Base-by-base conservation (phyloP, 1,140 invertebrate species). In the Megathymus violae region DNA sequence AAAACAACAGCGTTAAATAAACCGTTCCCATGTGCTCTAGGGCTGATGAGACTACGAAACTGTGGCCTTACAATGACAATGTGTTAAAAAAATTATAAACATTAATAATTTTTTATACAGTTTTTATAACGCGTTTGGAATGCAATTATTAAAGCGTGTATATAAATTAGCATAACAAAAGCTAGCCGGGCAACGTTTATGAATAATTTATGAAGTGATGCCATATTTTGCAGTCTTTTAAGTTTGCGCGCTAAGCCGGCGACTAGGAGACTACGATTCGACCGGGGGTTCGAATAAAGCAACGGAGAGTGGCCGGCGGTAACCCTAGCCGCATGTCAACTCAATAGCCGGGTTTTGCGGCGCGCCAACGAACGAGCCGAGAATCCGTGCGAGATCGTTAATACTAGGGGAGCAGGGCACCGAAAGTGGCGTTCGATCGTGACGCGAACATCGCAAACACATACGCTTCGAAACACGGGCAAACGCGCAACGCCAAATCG, bases 71-170 rank as follows among this genome's bases (percentile, higher is more conserved):
- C n/a, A n/a, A n/a, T n/a, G n/a, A n/a, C n/a, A n/a, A n/a, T n/a
- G n/a, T n/a, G n/a, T n/a, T n/a, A n/a, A n/a, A n/a, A n/a, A n/a
- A n/a, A n/a, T n/a, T n/a, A n/a, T n/a, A n/a, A n/a, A n/a, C n/a
- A n/a, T n/a, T n/a, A n/a, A n/a, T n/a, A n/a, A 67, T 56, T 75
- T 79, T 67, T 73, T 64, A 71, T 75, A 62, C 43, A 44, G 56
- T 74, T 75, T 68, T 70, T 67, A 76, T 75, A 74, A 72, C 74
- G 74, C 76, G 74, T 78, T 80, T 71, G 68, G 74, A 81, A 84
- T 83, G 70, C 67, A 79, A 82, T 84, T 78, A 82, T 79, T 75
- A 67, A 73, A 76, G 80, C 78, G 71, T 74, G 69, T 76, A 76
- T 73, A 65, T 3, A 71, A 76, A 82, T 80, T 77, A 77, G 64